Percentiles rank a stretch among this genome's conserved stretches.
These are phyloP conservation scores for Oreochromis aureus DNA, from an alignment of 2,113 vertebrate species.

Conservation along the genomic window DNA sequence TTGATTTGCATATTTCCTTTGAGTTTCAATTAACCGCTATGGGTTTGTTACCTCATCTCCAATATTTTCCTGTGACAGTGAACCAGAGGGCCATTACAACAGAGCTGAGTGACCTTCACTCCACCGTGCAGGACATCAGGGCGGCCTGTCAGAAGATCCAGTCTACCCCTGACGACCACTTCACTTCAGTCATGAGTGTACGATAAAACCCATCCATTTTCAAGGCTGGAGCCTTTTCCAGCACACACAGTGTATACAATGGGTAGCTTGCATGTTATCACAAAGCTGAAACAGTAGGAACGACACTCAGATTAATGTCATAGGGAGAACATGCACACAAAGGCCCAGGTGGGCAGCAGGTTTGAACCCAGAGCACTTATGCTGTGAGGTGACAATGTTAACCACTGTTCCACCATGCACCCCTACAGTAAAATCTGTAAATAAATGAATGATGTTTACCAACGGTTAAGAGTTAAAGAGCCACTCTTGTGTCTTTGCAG, in stretches of 20 bases:
- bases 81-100: conserved; percentile 86
- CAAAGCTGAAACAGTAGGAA: neutral
- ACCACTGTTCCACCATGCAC: neutral
- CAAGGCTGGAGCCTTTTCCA: neutral
- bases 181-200: conserved; percentile 89
- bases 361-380: neutral
- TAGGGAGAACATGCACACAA: neutral
- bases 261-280: neutral
- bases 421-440: neutral
- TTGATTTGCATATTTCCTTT: neutral
- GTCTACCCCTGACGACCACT: conserved; percentile 84
- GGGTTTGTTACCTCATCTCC: neutral
- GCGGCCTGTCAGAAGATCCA: conserved; percentile 83
- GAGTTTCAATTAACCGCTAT: neutral
- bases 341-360: neutral
- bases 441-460: neutral
- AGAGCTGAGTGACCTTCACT: conserved; percentile 89
- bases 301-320: neutral
- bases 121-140: conserved; percentile 88
- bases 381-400: neutral
- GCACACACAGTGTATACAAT: neutral
- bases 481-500: neutral
- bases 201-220: conserved; percentile 44
- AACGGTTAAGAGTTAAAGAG: neutral
- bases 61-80: conserved; percentile 63